Evolutionary conservation across 2,888 invertebrate genomes (phyloP).

Genomic region (Melanostoma scalare): DNA sequence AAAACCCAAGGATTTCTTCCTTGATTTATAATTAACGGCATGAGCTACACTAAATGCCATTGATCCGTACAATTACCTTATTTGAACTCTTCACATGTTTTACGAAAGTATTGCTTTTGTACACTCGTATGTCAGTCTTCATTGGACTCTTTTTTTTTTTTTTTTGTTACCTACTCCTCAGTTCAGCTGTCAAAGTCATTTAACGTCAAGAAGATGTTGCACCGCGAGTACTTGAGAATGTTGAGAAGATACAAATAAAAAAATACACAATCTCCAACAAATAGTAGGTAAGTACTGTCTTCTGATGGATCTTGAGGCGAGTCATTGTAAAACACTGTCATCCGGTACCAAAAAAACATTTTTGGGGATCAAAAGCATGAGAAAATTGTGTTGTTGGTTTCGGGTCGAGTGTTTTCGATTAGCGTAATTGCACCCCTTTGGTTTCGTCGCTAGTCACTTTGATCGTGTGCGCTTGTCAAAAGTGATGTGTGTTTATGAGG

Average conservation of each 20-base stretch:
- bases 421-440: constrained; percentile 63
- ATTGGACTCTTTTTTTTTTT: constrained; percentile 47
- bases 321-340: constrained; percentile 52
- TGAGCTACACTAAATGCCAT: constrained; percentile 14
- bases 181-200: constrained; percentile 70
- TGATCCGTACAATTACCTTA: constrained; percentile 60
- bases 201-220: constrained; percentile 54
- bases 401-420: constrained; percentile 71
- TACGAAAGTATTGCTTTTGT: constrained; percentile 18
- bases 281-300: constrained; percentile 19
- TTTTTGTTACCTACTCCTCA: constrained; percentile 5
- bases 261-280: constrained; percentile 17
- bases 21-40: constrained; percentile 14
- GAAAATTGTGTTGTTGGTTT: constrained; percentile 42
- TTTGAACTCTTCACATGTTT: constrained; percentile 28
- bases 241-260: constrained; percentile 33
- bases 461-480: constrained; percentile 59
- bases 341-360: constrained; percentile 44
- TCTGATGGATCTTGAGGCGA: constrained; percentile 26
- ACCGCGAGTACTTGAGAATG: constrained; percentile 52
- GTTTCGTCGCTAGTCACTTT: constrained; percentile 47
- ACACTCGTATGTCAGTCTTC: constrained; percentile 52
- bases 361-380: constrained; percentile 64
- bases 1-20: neutral
- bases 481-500: constrained; percentile 43